Evolutionary conservation across 2,113 vertebrate genomes (phyloP), one percentile per base, ranked within the genome.

Genomic region (Chloroceryle aenea): DNA sequence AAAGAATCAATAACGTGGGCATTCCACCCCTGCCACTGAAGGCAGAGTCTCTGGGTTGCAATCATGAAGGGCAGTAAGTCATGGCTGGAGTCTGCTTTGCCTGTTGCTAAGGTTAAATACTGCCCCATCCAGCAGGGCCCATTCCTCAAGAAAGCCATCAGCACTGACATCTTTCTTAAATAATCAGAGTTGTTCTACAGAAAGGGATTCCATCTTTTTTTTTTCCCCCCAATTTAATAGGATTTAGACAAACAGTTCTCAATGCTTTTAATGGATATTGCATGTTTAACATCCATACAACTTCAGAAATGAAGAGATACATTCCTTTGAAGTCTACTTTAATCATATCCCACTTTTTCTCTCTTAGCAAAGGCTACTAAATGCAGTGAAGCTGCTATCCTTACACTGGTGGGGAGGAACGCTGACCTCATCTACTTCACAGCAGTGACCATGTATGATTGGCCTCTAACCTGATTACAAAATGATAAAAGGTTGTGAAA

Each of bases 401-500:
- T 84, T 78, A 66, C 32, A 76, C 68, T 58, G 64, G 58, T 42
- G 73, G 48, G 68, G 83, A 82, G 66, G 77, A 95, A 76, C 79
- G 92, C 82, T 50, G 86, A 90, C 86, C 73, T 96, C 76, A 96
- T 93, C 93, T 95, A 10, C 76, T 93, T 86, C 47, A 45, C 53
- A 67, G 86, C 6, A 3, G 82, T 68, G 66, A 58, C 94, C 73
- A 52, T 42, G 64, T 90, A 86, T 82, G 79, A 96, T 58, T 93
- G 48, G 87, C 93, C 85, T 93, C 92, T 89, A 94, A 90, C 90
- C 86, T 85, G 83, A 89, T 96, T 97, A 93, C 95, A 96, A 95
- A 96, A 96, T 4, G 22, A 89, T 89, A 96, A 94, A 97, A 90
- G 89, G 76, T 97, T 96, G 83, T 91, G 93, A 96, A 97, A 97